phyloP scores from a whole-genome alignment of 2,888 invertebrate species.

The Xylota sylvarum region DNA sequence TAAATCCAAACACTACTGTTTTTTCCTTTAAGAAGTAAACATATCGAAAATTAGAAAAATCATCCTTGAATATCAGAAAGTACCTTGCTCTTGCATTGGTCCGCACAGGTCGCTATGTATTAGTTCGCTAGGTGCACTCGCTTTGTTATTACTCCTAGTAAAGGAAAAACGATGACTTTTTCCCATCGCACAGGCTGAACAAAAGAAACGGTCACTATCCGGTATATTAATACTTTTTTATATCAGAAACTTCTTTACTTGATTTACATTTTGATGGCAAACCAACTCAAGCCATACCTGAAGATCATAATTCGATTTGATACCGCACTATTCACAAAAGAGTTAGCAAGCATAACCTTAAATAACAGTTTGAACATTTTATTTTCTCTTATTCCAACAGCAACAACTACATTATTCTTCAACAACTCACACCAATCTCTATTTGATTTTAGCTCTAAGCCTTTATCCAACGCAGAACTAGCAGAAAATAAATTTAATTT shows the following conservation, averaged over 20 bases:
- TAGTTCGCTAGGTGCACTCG: constrained; percentile 53
- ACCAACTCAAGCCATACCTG: not conserved
- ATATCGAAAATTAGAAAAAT: constrained; percentile 48
- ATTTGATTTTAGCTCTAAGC: too few species aligned
- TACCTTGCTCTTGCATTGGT: constrained; percentile 72
- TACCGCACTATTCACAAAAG: not conserved
- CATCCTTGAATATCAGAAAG: constrained; percentile 69
- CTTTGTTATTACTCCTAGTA: not conserved
- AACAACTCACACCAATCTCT: too few species aligned
- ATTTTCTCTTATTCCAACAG: not conserved
- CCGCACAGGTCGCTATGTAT: constrained; percentile 78
- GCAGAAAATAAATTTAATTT: constrained; percentile 9
- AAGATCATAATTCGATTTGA: not conserved
- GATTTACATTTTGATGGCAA: not conserved
- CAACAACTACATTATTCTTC: not conserved
- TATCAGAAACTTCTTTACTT: not conserved
- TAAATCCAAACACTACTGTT: constrained; percentile 28
- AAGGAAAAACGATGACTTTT: not conserved
- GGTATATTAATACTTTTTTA: not conserved
- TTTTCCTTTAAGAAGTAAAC: constrained; percentile 61
- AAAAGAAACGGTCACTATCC: not conserved
- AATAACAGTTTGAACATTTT: constrained; percentile 4
- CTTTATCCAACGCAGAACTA: not conserved
- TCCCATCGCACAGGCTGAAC: not conserved
- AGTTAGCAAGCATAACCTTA: not conserved